A percentile compares a stretch with the other conserved stretches of the same genome.
Evolutionary conservation across 2,113 vertebrate genomes (phyloP).

Genomic region (Triplophysa dalaica): DNA sequence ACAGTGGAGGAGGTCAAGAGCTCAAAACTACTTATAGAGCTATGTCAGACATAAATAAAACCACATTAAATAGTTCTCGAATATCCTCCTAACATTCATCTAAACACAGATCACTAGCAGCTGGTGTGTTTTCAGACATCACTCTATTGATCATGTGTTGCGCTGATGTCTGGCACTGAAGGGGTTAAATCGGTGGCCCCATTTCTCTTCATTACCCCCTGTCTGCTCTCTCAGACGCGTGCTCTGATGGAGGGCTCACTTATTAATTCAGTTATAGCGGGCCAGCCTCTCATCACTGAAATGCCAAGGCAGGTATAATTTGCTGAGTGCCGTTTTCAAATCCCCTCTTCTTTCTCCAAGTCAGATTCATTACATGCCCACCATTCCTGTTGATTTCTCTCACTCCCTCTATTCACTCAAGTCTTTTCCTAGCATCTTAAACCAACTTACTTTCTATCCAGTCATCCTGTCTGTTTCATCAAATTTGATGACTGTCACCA

Average conservation of each 20-base stretch:
- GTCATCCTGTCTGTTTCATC: not conserved
- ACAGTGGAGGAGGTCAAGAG: too few species aligned
- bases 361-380: constrained; percentile 40
- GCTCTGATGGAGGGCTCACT: constrained; percentile 1
- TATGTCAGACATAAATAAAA: too few species aligned
- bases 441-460: not conserved
- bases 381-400: constrained; percentile 5
- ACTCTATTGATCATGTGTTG: too few species aligned
- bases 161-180: not conserved
- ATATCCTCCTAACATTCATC: too few species aligned
- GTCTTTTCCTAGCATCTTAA: not conserved
- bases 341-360: constrained; percentile 32
- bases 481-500: not conserved
- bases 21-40: too few species aligned
- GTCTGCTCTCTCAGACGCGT: constrained; percentile 15
- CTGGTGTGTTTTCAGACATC: too few species aligned
- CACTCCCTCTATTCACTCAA: not conserved
- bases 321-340: constrained; percentile 49
- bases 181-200: constrained; percentile 36
- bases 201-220: constrained; percentile 14
- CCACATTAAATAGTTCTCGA: too few species aligned
- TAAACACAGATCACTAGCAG: too few species aligned
- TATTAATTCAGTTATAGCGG: constrained; percentile 41
- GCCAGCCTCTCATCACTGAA: constrained; percentile 19
- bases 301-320: constrained; percentile 41